Percentiles rank a stretch among this genome's conserved stretches.
phyloP scores from a whole-genome alignment of 2,888 invertebrate genomes.

The Standfussiana lucernea region DNA sequence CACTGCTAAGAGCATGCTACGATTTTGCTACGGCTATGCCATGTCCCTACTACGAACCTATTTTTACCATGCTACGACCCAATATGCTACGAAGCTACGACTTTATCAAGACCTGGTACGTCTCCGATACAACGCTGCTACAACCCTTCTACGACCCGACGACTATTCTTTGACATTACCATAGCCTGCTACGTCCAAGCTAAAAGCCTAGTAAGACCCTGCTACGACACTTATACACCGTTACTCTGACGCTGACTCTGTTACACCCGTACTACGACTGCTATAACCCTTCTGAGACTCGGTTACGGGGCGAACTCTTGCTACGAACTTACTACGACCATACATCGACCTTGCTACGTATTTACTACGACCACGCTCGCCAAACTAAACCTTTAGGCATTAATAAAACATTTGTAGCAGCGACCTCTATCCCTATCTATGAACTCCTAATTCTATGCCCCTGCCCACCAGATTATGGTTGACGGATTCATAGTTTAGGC shows the following conservation, averaged over 20 bases:
- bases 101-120: no score
- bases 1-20: background rate
- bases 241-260: no score
- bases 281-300: background rate
- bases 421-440: constrained; percentile 2
- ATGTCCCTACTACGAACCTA: background rate
- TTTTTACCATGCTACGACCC: background rate
- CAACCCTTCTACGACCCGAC: background rate
- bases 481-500: constrained; percentile 83
- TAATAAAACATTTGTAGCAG: background rate
- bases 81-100: background rate
- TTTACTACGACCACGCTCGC: background rate
- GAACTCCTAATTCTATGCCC: constrained; percentile 29
- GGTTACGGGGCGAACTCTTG: background rate
- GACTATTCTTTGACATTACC: background rate
- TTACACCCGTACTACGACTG: background rate
- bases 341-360: background rate
- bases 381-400: background rate
- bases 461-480: constrained; percentile 73
- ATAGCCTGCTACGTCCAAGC: background rate
- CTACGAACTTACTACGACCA: background rate
- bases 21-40: rapidly evolving
- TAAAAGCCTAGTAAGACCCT: background rate
- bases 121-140: no score
- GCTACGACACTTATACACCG: background rate